phyloP scores from a whole-genome alignment of 2,797 vertebrate genomes.

The Lemur catta region DNA sequence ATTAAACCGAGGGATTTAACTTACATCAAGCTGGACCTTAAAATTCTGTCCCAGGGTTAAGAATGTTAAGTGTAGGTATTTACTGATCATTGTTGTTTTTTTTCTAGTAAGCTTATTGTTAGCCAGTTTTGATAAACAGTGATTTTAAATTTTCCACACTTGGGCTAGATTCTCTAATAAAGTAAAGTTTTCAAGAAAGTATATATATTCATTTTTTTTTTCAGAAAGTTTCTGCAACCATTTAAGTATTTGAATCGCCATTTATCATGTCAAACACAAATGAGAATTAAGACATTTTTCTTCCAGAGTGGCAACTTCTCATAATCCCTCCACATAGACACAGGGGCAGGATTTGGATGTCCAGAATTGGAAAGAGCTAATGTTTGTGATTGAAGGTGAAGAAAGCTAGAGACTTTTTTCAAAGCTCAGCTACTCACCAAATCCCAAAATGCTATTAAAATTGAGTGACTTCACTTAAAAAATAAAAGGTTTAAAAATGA shows the following conservation, averaged over 20 bases:
- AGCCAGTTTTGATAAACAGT: constrained; percentile 36
- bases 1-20: neutral
- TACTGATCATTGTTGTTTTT: neutral
- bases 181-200: constrained; percentile 55
- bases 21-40: neutral
- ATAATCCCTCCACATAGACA: neutral
- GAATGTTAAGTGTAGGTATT: neutral
- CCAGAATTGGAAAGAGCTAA: neutral
- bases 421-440: neutral
- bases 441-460: neutral
- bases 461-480: neutral
- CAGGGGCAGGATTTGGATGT: neutral
- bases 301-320: neutral
- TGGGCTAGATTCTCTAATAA: constrained; percentile 61
- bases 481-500: neutral
- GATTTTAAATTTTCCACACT: constrained; percentile 34
- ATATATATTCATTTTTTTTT: constrained; percentile 27
- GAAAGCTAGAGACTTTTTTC: neutral
- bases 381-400: neutral
- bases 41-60: neutral
- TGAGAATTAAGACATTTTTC: neutral
- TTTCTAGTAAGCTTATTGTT: neutral
- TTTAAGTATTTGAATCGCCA: neutral
- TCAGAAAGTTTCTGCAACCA: neutral
- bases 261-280: neutral